A percentile compares a stretch with the other conserved stretches of the same genome.
Evolutionary conservation across 2,888 invertebrate genomes (phyloP).

Genomic region (Sesamia inferens): DNA sequence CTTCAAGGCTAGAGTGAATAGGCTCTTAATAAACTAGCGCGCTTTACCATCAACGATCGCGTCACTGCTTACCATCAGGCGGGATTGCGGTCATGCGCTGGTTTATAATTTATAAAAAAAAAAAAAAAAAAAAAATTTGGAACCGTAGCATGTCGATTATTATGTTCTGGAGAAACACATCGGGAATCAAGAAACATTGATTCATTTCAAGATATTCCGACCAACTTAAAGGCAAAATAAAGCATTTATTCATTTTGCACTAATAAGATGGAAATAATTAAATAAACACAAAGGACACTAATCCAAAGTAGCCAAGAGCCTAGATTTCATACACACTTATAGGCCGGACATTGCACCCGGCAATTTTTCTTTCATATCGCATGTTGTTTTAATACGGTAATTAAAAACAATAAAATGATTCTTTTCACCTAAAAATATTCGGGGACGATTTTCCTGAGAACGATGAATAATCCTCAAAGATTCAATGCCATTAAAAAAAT

Average conservation of each 20-base stretch:
- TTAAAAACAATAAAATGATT: background rate
- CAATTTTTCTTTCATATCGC: background rate
- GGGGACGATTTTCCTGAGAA: background rate
- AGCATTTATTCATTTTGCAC: too few species aligned
- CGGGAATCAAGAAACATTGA: background rate
- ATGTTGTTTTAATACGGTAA: background rate
- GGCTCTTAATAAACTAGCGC: too few species aligned
- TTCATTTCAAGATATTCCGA: background rate
- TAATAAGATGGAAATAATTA: background rate
- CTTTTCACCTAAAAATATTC: background rate
- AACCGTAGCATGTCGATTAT: background rate
- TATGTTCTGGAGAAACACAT: background rate
- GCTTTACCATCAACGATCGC: too few species aligned
- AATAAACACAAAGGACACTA: background rate
- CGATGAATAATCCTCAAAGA: conserved; percentile 7
- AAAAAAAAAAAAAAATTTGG: too few species aligned
- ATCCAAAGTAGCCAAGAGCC: background rate
- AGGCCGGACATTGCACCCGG: background rate
- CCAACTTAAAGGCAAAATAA: background rate
- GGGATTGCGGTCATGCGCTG: too few species aligned
- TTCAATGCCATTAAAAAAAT: conserved; percentile 22
- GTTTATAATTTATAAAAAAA: too few species aligned
- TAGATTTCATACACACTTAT: background rate
- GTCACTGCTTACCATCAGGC: too few species aligned
- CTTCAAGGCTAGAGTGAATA: too few species aligned